Evolutionary conservation across 2,113 vertebrate species (phyloP).

Genomic region (Lepidothrix coronata): DNA sequence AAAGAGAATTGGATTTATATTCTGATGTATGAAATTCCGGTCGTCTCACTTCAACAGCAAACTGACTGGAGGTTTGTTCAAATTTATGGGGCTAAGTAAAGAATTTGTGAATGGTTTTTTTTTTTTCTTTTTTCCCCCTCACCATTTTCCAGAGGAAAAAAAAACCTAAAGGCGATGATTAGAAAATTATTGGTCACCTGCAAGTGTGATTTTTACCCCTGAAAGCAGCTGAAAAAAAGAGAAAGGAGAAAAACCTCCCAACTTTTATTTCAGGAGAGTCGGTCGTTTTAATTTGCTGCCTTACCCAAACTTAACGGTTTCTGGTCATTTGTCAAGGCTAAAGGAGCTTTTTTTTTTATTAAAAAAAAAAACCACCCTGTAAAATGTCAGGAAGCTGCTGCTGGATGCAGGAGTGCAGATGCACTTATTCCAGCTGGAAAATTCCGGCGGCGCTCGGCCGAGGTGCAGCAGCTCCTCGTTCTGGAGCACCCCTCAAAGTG

Average conservation of each 20-base stretch:
- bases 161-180: neutral
- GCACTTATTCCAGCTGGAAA: neutral
- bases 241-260: neutral
- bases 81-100: neutral
- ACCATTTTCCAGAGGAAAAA: neutral
- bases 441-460: neutral
- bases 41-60: neutral
- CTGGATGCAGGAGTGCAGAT: accelerated
- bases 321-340: neutral
- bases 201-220: neutral
- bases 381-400: neutral
- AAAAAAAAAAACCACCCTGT: too few relatives aligned
- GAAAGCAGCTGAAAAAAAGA: neutral
- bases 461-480: neutral
- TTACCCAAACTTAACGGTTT: neutral
- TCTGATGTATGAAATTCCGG: slow-evolving; percentile 35
- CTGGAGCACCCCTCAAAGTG: neutral
- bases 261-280: neutral
- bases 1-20: slow-evolving; percentile 38
- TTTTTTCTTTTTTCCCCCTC: neutral
- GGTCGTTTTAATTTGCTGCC: neutral
- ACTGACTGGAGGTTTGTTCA: neutral
- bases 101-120: neutral
- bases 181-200: neutral
- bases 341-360: neutral